Evolutionary conservation across 2,888 invertebrate genomes (phyloP).

Genomic region (Drosophila parthenogenetica): DNA sequence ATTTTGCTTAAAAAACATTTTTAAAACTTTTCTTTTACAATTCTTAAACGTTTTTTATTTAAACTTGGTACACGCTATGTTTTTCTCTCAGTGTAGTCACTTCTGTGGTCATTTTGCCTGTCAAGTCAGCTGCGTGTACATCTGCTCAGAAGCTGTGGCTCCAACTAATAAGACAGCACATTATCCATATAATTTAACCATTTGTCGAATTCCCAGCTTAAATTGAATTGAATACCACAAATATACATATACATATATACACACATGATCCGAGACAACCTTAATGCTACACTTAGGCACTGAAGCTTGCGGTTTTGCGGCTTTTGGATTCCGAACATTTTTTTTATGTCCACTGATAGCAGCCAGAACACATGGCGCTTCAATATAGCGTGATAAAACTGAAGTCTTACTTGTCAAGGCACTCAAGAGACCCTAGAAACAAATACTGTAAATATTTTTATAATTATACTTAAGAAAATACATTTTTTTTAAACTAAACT

Average conservation of each 20-base stretch:
- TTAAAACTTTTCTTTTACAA: no score
- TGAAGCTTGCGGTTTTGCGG: constrained; percentile 47
- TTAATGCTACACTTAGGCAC: constrained; percentile 45
- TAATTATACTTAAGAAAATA: background rate
- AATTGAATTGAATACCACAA: constrained; percentile 31
- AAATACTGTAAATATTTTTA: background rate
- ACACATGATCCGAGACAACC: constrained; percentile 17
- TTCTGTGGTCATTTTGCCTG: constrained; percentile 7
- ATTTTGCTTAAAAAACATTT: no score
- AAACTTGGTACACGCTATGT: no score
- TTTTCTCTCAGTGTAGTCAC: background rate
- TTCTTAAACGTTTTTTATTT: no score
- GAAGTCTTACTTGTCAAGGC: background rate
- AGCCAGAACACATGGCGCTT: constrained; percentile 44
- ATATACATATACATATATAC: background rate
- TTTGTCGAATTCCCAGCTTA: background rate
- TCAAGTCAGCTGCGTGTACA: constrained; percentile 15
- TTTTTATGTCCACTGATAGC: constrained; percentile 34
- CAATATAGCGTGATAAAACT: constrained; percentile 25
- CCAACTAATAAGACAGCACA: constrained; percentile 39
- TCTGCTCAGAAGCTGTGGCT: constrained; percentile 38
- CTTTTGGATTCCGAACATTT: constrained; percentile 2
- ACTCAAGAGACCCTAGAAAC: background rate
- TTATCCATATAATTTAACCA: constrained; percentile 5
- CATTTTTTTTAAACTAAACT: background rate